A percentile compares a stretch with the other conserved stretches of the same genome.
Conservation (phyloP, 2,113 vertebrate species). For the Alouatta palliata region DNA sequence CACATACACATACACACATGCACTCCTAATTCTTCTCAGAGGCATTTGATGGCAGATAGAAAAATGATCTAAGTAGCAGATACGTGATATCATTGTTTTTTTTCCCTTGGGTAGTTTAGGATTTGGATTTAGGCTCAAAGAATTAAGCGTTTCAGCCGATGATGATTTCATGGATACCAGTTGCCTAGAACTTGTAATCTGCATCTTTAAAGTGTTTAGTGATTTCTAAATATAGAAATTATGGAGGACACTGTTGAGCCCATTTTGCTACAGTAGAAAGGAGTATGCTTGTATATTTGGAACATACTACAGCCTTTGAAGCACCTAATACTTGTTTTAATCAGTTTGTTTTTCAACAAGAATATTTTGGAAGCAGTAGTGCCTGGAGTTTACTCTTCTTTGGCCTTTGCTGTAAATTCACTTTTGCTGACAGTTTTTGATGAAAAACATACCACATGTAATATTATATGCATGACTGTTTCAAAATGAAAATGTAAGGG, state of each 20-base stretch:
- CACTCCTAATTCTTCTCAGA: conserved; percentile 68
- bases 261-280: conserved; percentile 58
- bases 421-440: conserved; percentile 36
- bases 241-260: not conserved
- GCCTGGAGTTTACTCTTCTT: not conserved
- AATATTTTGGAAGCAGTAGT: conserved; percentile 58
- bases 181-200: conserved; percentile 72
- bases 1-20: not conserved
- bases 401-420: not conserved
- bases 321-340: conserved; percentile 56
- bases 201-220: conserved; percentile 55
- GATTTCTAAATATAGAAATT: conserved; percentile 58
- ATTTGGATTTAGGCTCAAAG: conserved; percentile 77
- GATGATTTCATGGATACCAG: conserved; percentile 76
- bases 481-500: conserved; percentile 46
- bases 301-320: conserved; percentile 65
- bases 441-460: not conserved
- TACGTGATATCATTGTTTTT: conserved; percentile 81
- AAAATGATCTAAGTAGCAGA: conserved; percentile 83
- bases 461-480: not conserved
- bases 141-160: conserved; percentile 76
- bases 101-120: conserved; percentile 76
- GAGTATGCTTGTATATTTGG: conserved; percentile 62
- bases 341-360: conserved; percentile 38
- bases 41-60: conserved; percentile 80